Evolutionary conservation across 2,797 vertebrate genomes (phyloP).

Genomic region (Mus minutoides): DNA sequence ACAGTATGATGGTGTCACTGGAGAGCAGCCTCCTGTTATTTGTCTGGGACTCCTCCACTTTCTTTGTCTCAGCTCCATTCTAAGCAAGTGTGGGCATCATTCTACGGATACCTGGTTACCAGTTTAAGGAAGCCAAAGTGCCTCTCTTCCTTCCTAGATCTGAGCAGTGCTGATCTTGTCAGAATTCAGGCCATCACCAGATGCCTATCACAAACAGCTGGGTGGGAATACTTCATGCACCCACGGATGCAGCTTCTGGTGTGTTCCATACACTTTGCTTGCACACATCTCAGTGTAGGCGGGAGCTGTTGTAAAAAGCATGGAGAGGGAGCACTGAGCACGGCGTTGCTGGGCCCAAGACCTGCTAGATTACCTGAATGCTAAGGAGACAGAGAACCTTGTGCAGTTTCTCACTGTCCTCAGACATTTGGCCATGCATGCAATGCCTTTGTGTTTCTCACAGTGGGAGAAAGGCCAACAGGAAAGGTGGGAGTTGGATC

Average conservation of each 20-base stretch:
- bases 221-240: not conserved
- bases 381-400: not conserved
- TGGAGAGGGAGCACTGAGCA: not conserved
- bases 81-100: too few species aligned
- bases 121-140: not conserved
- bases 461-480: not conserved
- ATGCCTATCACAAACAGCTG: not conserved
- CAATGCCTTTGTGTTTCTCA: not conserved
- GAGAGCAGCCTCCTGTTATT: accelerated
- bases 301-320: not conserved
- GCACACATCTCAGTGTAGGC: not conserved
- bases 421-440: not conserved
- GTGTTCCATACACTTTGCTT: not conserved
- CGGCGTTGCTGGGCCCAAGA: not conserved
- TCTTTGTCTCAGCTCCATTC: not conserved
- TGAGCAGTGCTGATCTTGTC: not conserved
- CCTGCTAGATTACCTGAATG: not conserved
- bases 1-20: accelerated
- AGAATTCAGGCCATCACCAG: not conserved
- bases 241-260: not conserved
- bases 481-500: not conserved
- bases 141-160: too few species aligned
- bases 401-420: not conserved
- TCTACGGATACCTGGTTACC: not conserved
- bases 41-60: not conserved